phyloP scores from a whole-genome alignment of 1,140 invertebrate genomes.

The Conus ventricosus region DNA sequence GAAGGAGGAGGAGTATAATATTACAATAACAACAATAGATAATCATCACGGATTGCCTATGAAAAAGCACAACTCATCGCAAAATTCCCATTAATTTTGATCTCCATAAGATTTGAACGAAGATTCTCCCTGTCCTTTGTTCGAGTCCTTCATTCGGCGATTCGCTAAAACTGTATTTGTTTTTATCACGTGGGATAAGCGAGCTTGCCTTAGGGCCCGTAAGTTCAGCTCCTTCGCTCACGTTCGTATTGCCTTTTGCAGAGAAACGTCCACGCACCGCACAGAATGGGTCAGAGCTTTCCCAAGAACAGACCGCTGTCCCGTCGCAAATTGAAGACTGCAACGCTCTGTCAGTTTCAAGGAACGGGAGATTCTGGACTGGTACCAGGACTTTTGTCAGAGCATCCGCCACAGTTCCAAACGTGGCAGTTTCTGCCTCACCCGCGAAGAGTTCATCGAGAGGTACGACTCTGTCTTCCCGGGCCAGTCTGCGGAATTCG shows the following conservation, averaged over 20 bases:
- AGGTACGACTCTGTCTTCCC: conserved; percentile 59
- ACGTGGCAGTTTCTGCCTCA: neutral
- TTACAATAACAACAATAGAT: no score
- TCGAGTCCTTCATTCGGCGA: no score
- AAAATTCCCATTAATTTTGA: no score
- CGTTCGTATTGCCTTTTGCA: neutral
- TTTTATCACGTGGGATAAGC: no score
- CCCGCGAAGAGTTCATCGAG: conserved; percentile 42
- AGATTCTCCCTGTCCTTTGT: no score
- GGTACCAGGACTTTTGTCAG: conserved; percentile 30
- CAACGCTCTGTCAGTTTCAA: conserved; percentile 23
- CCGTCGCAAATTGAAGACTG: neutral
- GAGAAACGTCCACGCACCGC: neutral
- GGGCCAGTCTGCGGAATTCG: conserved; percentile 52
- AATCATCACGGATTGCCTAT: no score
- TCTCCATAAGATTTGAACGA: no score
- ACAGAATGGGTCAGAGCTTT: neutral
- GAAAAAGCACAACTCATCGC: no score
- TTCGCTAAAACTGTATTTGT: no score
- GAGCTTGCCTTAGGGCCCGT: no score
- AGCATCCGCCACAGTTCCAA: neutral
- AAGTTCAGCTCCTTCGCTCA: no score
- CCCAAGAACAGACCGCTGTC: conserved; percentile 1
- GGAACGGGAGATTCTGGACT: conserved; percentile 28
- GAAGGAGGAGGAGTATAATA: no score